These are phyloP conservation scores for Hoplostethus mediterraneus DNA, from an alignment of 2,797 vertebrate species.

Conservation along the genomic window DNA sequence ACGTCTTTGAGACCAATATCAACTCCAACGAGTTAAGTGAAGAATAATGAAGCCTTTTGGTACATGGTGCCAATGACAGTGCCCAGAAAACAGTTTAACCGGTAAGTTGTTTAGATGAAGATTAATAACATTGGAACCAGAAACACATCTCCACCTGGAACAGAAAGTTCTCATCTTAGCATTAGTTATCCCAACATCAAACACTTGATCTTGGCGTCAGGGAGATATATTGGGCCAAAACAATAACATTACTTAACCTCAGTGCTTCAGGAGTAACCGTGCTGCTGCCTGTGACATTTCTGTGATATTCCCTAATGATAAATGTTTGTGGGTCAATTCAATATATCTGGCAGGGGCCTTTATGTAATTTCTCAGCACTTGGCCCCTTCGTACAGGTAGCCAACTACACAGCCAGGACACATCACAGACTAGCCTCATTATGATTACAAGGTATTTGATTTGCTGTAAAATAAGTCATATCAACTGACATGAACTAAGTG, in stretches of 20 bases:
- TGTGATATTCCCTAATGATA: constrained; percentile 18
- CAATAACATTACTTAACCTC: constrained; percentile 10
- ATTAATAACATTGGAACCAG: constrained; percentile 14
- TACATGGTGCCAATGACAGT: constrained; percentile 5
- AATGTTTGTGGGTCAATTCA: constrained; percentile 15
- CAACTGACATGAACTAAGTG: too few species aligned
- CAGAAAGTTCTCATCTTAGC: constrained; percentile 44
- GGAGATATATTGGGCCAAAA: constrained; percentile 12
- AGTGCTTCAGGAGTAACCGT: neutral
- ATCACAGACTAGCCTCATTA: neutral
- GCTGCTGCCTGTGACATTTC: constrained; percentile 25
- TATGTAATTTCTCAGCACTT: constrained; percentile 29
- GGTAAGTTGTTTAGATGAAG: neutral
- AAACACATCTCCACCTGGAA: constrained; percentile 63
- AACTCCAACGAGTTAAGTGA: constrained; percentile 7
- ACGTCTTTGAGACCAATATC: neutral
- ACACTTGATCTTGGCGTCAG: neutral
- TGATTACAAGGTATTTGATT: constrained; percentile 13
- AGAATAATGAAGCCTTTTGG: neutral
- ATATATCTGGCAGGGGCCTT: neutral
- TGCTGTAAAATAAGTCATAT: constrained; percentile 17
- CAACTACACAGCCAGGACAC: neutral
- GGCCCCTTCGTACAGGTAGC: constrained; percentile 1
- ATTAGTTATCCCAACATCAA: constrained; percentile 32
- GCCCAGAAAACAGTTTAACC: neutral